Evolutionary conservation across 2,113 vertebrate species (phyloP).

Genomic region (Zosterops lateralis): DNA sequence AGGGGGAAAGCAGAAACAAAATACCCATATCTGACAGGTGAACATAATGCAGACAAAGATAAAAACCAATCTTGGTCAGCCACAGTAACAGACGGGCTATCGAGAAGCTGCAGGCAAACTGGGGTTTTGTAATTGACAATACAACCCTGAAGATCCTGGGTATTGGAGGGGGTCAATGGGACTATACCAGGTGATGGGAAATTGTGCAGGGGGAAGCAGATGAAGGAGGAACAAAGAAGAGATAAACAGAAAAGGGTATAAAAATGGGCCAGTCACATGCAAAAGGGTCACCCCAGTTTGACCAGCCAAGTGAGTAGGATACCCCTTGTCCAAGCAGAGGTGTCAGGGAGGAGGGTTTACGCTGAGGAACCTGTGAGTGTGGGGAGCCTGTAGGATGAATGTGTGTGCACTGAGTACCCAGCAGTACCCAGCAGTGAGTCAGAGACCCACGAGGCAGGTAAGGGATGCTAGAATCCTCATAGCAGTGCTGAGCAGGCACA

Average conservation of each 20-base stretch:
- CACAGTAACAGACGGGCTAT: rapidly evolving
- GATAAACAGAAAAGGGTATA: background rate
- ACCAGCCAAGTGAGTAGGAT: background rate
- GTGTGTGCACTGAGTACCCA: rapidly evolving
- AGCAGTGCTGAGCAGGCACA: rapidly evolving
- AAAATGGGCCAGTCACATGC: background rate
- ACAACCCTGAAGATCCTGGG: background rate
- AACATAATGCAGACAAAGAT: background rate
- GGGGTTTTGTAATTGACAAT: background rate
- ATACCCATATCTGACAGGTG: background rate
- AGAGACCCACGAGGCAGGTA: rapidly evolving
- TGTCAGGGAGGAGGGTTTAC: rapidly evolving
- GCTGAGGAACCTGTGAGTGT: rapidly evolving
- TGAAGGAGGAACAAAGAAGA: background rate
- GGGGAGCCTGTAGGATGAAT: background rate
- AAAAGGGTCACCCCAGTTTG: background rate
- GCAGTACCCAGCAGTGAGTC: rapidly evolving
- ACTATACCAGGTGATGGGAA: background rate
- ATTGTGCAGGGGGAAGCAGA: background rate
- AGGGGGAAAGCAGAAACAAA: background rate
- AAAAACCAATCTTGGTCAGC: background rate
- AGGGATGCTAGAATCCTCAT: rapidly evolving
- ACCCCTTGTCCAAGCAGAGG: rapidly evolving
- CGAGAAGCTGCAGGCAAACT: rapidly evolving
- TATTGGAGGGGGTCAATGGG: background rate